Conservation (phyloP, 1,140 invertebrate genomes). For the Hylyphantes graminicola region DNA sequence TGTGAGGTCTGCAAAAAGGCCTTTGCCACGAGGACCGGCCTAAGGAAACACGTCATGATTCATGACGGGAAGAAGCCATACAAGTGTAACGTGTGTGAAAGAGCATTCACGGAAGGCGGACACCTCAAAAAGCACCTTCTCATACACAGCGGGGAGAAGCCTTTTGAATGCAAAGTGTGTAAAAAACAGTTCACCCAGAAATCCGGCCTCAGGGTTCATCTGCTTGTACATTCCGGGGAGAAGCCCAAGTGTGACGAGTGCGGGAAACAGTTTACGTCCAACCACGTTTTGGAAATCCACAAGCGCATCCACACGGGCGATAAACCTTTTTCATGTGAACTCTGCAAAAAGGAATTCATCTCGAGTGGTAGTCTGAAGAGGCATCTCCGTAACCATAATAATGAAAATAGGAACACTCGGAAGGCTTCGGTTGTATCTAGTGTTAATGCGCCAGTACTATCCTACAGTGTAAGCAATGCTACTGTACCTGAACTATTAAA, state of each 20-base stretch:
- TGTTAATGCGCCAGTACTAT: no score
- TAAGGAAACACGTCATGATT: conserved; percentile 98
- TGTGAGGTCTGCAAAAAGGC: conserved; percentile 95
- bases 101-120: background rate
- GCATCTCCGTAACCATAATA: conserved; percentile 2
- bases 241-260: conserved; percentile 28
- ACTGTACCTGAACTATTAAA: no score
- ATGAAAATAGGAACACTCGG: background rate
- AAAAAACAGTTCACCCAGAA: conserved; percentile 2
- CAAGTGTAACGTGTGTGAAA: conserved; percentile 78
- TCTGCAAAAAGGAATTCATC: conserved; percentile 7
- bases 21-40: conserved; percentile 97
- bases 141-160: conserved; percentile 24
- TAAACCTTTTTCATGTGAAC: conserved; percentile 27
- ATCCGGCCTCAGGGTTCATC: conserved; percentile 5
- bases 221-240: conserved; percentile 1
- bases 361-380: background rate
- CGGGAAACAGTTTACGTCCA: conserved; percentile 11
- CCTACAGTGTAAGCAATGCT: no score
- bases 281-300: conserved; percentile 6
- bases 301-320: background rate
- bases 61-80: conserved; percentile 98
- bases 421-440: no score
- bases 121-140: background rate
- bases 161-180: conserved; percentile 18